Conservation (phyloP, 2,888 invertebrate species). For the Coelinius sp. region DNA sequence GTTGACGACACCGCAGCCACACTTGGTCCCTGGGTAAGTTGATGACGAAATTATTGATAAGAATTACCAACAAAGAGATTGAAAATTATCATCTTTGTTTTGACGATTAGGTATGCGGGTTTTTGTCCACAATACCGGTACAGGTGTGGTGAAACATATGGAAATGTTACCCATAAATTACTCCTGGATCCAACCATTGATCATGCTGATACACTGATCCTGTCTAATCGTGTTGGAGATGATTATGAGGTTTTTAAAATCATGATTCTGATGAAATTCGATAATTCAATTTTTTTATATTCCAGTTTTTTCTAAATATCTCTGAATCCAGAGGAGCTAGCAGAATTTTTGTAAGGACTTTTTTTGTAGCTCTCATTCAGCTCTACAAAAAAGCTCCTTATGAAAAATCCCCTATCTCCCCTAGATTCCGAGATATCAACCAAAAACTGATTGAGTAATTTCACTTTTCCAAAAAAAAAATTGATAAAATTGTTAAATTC, state of each 20-base stretch:
- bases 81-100: slow-evolving; percentile 28
- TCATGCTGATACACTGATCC: slow-evolving; percentile 80
- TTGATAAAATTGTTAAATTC: not conserved
- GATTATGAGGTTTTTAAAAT: slow-evolving; percentile 75
- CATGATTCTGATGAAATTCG: too few species aligned
- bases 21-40: slow-evolving; percentile 81
- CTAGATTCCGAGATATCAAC: too few species aligned
- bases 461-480: slow-evolving; percentile 10
- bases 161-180: slow-evolving; percentile 79
- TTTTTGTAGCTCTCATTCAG: too few species aligned
- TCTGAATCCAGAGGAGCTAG: too few species aligned
- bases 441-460: too few species aligned
- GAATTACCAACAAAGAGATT: slow-evolving; percentile 38
- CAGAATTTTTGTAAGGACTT: too few species aligned
- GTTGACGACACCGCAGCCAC: slow-evolving; percentile 78
- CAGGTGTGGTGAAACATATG: slow-evolving; percentile 83
- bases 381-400: too few species aligned
- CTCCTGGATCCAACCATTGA: slow-evolving; percentile 81
- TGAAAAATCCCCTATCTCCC: too few species aligned
- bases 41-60: not conserved
- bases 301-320: too few species aligned
- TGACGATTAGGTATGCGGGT: slow-evolving; percentile 78
- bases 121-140: slow-evolving; percentile 84
- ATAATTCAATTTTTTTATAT: too few species aligned
- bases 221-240: slow-evolving; percentile 77